phyloP scores from a whole-genome alignment of 2,888 invertebrate species.

The Hemistola chrysoprasaria region DNA sequence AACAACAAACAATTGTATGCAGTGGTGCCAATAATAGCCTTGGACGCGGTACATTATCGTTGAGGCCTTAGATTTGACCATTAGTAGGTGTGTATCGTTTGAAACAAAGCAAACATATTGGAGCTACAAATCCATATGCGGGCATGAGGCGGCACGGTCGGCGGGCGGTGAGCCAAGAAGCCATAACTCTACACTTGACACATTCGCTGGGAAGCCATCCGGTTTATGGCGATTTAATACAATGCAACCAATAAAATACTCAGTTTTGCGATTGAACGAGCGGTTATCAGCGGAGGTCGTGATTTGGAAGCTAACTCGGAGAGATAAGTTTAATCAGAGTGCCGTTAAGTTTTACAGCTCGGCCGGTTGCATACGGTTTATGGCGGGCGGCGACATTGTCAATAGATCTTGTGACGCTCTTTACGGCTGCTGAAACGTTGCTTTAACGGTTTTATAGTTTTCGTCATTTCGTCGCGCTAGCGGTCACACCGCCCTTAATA shows the following conservation, averaged over 20 bases:
- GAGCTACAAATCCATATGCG: slow-evolving; percentile 45
- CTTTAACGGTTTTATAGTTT: slow-evolving; percentile 82
- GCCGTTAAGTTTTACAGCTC: slow-evolving; percentile 77
- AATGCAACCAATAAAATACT: slow-evolving; percentile 42
- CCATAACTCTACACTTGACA: slow-evolving; percentile 45
- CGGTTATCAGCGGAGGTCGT: slow-evolving; percentile 63
- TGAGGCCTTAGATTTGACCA: slow-evolving; percentile 32
- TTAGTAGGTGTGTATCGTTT: slow-evolving; percentile 38
- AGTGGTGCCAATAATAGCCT: slow-evolving; percentile 11
- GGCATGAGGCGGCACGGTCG: slow-evolving; percentile 19
- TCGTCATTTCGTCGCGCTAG: slow-evolving; percentile 76
- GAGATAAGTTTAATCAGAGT: slow-evolving; percentile 80
- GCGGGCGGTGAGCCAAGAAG: slow-evolving; percentile 51
- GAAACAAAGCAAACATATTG: slow-evolving; percentile 46
- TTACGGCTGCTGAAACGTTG: slow-evolving; percentile 81
- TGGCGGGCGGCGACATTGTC: slow-evolving; percentile 79
- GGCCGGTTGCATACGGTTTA: slow-evolving; percentile 80
- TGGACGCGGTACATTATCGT: slow-evolving; percentile 25
- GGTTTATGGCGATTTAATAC: slow-evolving; percentile 46
- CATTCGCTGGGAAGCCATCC: slow-evolving; percentile 36
- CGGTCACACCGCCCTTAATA: slow-evolving; percentile 78
- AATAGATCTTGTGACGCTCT: slow-evolving; percentile 81
- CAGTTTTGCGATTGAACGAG: slow-evolving; percentile 44
- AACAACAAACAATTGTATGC: slow-evolving; percentile 16
- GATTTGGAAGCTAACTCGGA: slow-evolving; percentile 60